Base-by-base conservation (phyloP, 2,113 vertebrate genomes). In the Montifringilla adamsi region DNA sequence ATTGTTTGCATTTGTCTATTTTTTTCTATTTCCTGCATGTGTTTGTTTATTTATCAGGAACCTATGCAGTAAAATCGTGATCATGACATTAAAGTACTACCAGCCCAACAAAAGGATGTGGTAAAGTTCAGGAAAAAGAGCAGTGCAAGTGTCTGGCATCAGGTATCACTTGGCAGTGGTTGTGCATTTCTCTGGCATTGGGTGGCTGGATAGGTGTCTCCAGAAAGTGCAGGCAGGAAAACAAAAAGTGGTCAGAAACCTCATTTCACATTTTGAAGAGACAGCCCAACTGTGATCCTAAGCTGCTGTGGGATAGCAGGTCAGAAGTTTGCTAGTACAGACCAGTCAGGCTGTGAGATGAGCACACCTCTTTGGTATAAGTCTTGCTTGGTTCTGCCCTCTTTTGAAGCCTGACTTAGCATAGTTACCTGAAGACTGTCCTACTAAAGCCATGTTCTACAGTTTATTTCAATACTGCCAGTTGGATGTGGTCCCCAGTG, bases 221-320 rank as follows among this genome's bases (percentile, higher is more conserved):
- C 67, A 67, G 28, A 44, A 46, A 24, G 20, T 8, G 13, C 20
- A 24, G 15, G 7, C 11, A 18, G 44, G 30, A 12, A 73, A 47
- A 12, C 33, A 64, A 53, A 52, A 91, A 33, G n/a, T 30, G 13
- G 27, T 46, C 55, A 84, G 59, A 59, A 84, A 50, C n/a, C 13
- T 47, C 9, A 30, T 53, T 66, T 74, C 26, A 44, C 10, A 4
- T 81, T 52, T 69, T 67, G 66, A 49, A 87, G 28, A 46, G 60
- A 30, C 7, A 37, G 13, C 28, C 4, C 24, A 56, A 30, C 10
- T 0, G 2, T 37, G 13, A 31, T 58, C 15, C 4, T 43, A n/a
- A 62, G 13, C 11, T 72, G 35, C 30, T 72, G 0, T 15, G 11
- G 9, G 4, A 24, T 19, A n/a, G 46, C 20, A n/a, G n/a, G 18